Evolutionary conservation across 2,888 invertebrate species (phyloP), one percentile per base, ranked within the genome.

Genomic region (Phaonia tiefii): DNA sequence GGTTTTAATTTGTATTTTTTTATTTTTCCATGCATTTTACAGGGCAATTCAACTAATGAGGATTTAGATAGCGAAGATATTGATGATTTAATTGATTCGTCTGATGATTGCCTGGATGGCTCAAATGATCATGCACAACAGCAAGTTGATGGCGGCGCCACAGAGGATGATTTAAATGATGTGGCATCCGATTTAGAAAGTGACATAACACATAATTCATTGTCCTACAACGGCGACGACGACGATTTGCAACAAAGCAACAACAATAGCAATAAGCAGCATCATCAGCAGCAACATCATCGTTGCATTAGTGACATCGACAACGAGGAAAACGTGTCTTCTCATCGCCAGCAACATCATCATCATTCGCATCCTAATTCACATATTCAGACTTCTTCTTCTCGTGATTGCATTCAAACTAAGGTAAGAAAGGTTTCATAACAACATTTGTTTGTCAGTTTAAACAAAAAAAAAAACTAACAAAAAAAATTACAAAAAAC

Each of bases 151-250:
- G 84, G 74, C 78, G 84, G 74, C 79, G 89, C 89, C 85, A 89
- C 89, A 73, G 89, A 89, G 76, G 89, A 89, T 85, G 89, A 89
- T 86, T 77, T 89, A 73, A 87, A 88, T 84, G 88, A 89, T 81
- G 86, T 85, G 70, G 86, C 79, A 67, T 89, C 89, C 80, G 89
- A 89, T 83, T 85, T 89, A 83, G 88, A 88, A 84, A 86, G 85
- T 79, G 85, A 84, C 72, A 75, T 84, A 63, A 84, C 84, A 37
- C 84, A 85, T 77, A 86, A 85, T 69, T 86, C 87, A 37, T 83
- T 84, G 22, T 84, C 86, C 54, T 81, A 76, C 74, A 83, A 77
- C 80, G 77, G 77, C 46, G 15, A 39, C 39, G 77, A 80, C 46
- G 15, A 39, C 39, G 22, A 44, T 10, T 15, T 42, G 42, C 63